Conservation (phyloP, 2,113 vertebrate species). For the Puntigrus tetrazona region DNA sequence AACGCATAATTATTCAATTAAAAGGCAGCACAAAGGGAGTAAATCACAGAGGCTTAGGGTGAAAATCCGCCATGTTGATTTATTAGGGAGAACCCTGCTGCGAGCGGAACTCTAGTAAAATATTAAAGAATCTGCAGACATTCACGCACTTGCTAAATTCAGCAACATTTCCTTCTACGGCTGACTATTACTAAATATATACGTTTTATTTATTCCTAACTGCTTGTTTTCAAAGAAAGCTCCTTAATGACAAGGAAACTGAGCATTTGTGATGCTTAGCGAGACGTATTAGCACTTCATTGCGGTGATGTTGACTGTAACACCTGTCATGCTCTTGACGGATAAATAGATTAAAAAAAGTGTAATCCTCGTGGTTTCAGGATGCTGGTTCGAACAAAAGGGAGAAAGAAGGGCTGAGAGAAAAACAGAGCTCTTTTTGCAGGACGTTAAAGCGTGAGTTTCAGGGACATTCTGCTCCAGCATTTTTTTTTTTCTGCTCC, state of each 20-base stretch:
- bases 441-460: not conserved
- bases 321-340: not conserved
- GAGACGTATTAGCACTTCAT: not conserved
- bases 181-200: not conserved
- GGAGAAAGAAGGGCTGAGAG: not conserved
- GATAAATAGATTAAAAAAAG: not conserved
- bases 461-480: not conserved
- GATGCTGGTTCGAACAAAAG: not conserved
- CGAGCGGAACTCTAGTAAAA: slow-evolving; percentile 18
- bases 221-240: not conserved
- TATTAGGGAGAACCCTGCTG: slow-evolving; percentile 32
- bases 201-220: not conserved
- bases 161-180: not conserved
- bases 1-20: slow-evolving; percentile 1
- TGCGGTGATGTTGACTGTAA: not conserved
- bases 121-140: slow-evolving; percentile 36
- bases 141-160: slow-evolving; percentile 7
- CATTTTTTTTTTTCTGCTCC: not conserved
- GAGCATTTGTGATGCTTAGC: not conserved
- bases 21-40: not conserved
- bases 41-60: not conserved
- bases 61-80: slow-evolving; percentile 19
- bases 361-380: not conserved
- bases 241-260: not conserved
- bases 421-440: not conserved